A percentile compares a stretch with the other conserved stretches of the same genome.
Evolutionary conservation across 1,140 invertebrate genomes (phyloP).

Genomic region (Varroa destructor): DNA sequence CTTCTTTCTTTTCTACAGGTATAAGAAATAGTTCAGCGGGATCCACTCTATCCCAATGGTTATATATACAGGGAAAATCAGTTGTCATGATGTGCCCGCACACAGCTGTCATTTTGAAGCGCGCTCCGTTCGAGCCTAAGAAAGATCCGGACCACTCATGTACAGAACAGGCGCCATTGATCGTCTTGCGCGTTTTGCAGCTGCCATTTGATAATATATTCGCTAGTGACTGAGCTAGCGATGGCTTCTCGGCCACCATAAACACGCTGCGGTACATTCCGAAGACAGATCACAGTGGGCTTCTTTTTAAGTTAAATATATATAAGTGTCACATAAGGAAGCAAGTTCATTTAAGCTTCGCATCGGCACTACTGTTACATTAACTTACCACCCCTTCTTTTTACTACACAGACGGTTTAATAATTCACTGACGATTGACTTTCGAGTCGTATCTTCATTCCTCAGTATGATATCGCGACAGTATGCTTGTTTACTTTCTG

Average conservation of each 20-base stretch:
- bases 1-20: constrained; percentile 89
- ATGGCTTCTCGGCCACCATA: constrained; percentile 99
- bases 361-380: neutral
- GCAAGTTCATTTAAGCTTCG: too few relatives aligned
- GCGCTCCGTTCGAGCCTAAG: constrained; percentile 51
- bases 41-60: constrained; percentile 96
- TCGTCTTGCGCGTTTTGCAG: constrained; percentile 64
- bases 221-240: constrained; percentile 82
- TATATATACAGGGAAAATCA: constrained; percentile 89
- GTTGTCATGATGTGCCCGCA: constrained; percentile 95
- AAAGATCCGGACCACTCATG: constrained; percentile 84
- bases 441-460: too few relatives aligned
- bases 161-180: constrained; percentile 75
- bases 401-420: neutral
- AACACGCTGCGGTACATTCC: constrained; percentile 48
- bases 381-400: neutral
- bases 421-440: neutral
- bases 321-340: neutral
- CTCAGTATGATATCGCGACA: too few relatives aligned
- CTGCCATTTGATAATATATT: constrained; percentile 82
- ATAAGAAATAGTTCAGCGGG: constrained; percentile 85
- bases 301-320: neutral
- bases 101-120: constrained; percentile 92
- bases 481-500: too few relatives aligned
- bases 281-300: neutral